Evolutionary conservation across 2,113 vertebrate species (phyloP).

Genomic region (Cacatua alba): DNA sequence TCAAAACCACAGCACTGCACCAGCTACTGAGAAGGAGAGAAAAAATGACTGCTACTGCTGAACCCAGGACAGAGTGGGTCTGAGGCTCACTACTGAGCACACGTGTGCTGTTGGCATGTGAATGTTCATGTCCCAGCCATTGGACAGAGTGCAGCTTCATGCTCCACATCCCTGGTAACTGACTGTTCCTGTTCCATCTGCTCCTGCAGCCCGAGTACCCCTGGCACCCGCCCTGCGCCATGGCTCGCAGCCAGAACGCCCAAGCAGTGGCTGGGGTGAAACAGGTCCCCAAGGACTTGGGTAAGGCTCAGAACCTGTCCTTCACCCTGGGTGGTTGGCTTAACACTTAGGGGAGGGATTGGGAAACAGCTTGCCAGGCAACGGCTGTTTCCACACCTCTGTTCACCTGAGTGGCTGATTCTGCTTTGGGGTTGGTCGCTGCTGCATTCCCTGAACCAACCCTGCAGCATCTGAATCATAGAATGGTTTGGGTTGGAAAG

Average conservation of each 20-base stretch:
- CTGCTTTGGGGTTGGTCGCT: rapidly evolving
- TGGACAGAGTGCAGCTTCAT: rapidly evolving
- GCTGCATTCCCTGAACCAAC: neutral
- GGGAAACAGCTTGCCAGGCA: neutral
- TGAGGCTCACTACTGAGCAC: neutral
- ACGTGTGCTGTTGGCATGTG: rapidly evolving
- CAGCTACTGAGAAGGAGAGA: too few relatives aligned
- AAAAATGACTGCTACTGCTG: too few relatives aligned
- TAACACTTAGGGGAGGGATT: neutral
- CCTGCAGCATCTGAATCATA: neutral
- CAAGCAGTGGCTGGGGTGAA: constrained; percentile 77
- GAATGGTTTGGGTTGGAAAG: neutral
- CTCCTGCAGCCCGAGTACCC: constrained; percentile 78
- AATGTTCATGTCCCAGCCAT: neutral
- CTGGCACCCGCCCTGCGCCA: constrained; percentile 88
- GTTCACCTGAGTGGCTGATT: neutral
- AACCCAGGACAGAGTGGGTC: rapidly evolving
- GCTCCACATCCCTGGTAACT: neutral
- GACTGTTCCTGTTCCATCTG: neutral
- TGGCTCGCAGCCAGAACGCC: constrained; percentile 79
- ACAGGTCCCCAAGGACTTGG: constrained; percentile 84
- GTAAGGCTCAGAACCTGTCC: constrained; percentile 68
- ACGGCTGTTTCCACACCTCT: neutral
- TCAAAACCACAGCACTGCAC: too few relatives aligned
- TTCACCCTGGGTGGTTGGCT: neutral